Evolutionary conservation across 2,888 invertebrate species (phyloP), one percentile per base, ranked within the genome.

Genomic region (Amiota minor): DNA sequence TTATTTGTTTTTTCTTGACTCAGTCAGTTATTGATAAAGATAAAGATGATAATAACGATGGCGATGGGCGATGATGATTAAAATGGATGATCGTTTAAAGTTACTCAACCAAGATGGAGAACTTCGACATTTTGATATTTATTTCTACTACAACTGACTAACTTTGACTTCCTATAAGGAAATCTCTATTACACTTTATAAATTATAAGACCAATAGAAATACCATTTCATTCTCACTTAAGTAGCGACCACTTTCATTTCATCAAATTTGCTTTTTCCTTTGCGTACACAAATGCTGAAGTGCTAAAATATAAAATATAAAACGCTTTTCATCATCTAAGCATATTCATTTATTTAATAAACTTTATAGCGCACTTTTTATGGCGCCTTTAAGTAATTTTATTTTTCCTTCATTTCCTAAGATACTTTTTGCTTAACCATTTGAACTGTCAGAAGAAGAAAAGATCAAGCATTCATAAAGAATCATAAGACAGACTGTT

Each of bases 311-410:
- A 35, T 23, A 23, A 23, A 23, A 23, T 23, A 23, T 35, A 35
- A 35, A 35, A 35, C 35, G 6, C 35, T 35, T 35, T 35, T 35
- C 35, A 35, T 35, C 35, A 35, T 35, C 35, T 20, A 59, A 18
- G 18, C 59, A 12, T 35, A 35, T 35, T 35, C 10, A 65, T 47
- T 65, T 18, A 65, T 65, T 65, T 65, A 65, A 65, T 65, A 65
- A 65, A 47, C 18, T 65, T 65, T 46, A 46, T 65, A 35, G 35
- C 45, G 65, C 47, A 18, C 35, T 49, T 65, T 65, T 47, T 65
- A 65, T 65, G 62, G 45, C 45, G 35, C 35, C 35, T 35, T 35
- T 35, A 35, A 35, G 35, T 35, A 35, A 35, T 35, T 35, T 35
- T 35, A 35, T 35, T 35, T 35, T 35, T 6, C 2, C 35, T 35